Conservation (phyloP, 2,113 vertebrate species). For the Mesembrinibis cayennensis region DNA sequence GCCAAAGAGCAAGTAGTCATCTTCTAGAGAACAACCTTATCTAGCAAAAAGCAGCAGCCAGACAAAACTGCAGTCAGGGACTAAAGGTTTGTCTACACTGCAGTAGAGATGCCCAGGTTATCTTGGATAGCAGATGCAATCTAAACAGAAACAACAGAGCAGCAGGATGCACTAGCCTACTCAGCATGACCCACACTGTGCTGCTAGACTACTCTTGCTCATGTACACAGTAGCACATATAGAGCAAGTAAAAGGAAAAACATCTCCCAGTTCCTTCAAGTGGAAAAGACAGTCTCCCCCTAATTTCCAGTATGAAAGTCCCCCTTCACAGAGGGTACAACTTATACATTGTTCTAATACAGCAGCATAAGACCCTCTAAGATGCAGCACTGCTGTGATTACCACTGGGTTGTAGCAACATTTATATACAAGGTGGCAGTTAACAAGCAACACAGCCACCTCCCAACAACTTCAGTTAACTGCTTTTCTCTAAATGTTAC, state of each 20-base stretch:
- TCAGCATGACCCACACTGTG: accelerated
- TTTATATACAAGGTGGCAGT: not conserved
- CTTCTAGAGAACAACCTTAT: not conserved
- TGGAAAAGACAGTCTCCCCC: not conserved
- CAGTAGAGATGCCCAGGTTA: not conserved
- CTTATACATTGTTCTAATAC: accelerated
- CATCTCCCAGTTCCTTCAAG: not conserved
- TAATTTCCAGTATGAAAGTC: accelerated
- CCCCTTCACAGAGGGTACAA: too few relatives aligned
- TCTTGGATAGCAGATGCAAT: not conserved
- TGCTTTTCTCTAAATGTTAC: accelerated
- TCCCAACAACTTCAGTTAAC: not conserved
- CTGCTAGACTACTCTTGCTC: not conserved
- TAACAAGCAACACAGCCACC: not conserved
- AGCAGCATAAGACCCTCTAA: not conserved
- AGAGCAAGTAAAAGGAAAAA: not conserved
- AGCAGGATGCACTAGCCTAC: not conserved
- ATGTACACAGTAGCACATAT: accelerated
- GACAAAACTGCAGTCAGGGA: not conserved
- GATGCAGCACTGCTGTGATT: not conserved
- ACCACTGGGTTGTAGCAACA: not conserved
- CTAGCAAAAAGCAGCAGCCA: not conserved
- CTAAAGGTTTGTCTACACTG: not conserved
- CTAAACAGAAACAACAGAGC: not conserved
- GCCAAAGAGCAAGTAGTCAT: not conserved